Percentiles rank a stretch among this genome's conserved stretches.
These are phyloP conservation scores for Leptogaster cylindrica DNA, from an alignment of 2,888 invertebrate genomes.

Conservation along the genomic window DNA sequence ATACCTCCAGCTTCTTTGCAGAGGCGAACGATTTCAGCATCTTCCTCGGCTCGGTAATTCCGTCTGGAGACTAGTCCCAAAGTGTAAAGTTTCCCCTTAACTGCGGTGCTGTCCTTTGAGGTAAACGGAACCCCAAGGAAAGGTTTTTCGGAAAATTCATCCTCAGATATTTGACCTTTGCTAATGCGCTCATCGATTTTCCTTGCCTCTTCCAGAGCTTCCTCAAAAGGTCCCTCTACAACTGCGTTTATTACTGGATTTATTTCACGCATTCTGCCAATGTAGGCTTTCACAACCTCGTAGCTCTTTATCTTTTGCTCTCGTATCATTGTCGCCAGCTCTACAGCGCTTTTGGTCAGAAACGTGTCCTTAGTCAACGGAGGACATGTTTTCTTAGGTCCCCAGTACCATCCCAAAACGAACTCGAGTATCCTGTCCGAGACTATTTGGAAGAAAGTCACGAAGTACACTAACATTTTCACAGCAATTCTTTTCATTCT, in stretches of 20 bases:
- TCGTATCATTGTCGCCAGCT: slow-evolving; percentile 72
- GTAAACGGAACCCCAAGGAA: slow-evolving; percentile 92
- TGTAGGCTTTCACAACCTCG: slow-evolving; percentile 74
- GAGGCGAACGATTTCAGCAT: slow-evolving; percentile 78
- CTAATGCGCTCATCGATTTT: slow-evolving; percentile 73
- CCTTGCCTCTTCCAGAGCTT: slow-evolving; percentile 79
- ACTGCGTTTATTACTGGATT: slow-evolving; percentile 82
- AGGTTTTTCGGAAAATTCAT: slow-evolving; percentile 73
- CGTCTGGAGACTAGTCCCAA: slow-evolving; percentile 71
- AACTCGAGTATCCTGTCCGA: slow-evolving; percentile 55
- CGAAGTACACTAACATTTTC: slow-evolving; percentile 7
- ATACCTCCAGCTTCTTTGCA: slow-evolving; percentile 85
- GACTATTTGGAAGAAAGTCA: slow-evolving; percentile 52
- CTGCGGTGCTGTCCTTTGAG: slow-evolving; percentile 86
- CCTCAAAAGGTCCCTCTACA: slow-evolving; percentile 79
- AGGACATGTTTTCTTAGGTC: slow-evolving; percentile 54
- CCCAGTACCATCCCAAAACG: slow-evolving; percentile 55
- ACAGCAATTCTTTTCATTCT: no score
- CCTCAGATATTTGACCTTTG: slow-evolving; percentile 66
- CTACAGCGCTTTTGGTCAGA: slow-evolving; percentile 70
- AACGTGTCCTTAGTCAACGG: slow-evolving; percentile 51
- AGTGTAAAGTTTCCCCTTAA: slow-evolving; percentile 74
- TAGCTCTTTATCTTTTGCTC: slow-evolving; percentile 70
- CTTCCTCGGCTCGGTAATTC: slow-evolving; percentile 69
- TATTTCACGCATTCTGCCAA: slow-evolving; percentile 74